Conservation (phyloP, 2,113 vertebrate species). For the Amazona vittata region DNA sequence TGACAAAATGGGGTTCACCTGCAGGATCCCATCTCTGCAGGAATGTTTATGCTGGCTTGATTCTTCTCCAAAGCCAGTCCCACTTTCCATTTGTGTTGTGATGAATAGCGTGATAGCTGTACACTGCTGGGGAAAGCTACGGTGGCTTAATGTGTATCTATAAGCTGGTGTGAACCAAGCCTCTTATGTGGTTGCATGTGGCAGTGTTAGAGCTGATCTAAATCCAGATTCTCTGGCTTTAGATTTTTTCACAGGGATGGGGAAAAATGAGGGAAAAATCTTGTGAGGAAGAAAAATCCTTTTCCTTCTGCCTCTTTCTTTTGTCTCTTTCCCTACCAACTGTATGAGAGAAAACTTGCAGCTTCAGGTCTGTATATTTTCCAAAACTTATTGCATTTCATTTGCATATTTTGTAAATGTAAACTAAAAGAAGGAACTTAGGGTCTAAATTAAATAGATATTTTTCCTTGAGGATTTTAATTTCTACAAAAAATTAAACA, state of each 20-base stretch:
- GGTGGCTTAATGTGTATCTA: not conserved
- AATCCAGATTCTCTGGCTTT: not conserved
- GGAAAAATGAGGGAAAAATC: not conserved
- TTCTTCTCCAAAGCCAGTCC: not conserved
- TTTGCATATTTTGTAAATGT: not conserved
- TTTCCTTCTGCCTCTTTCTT: not conserved
- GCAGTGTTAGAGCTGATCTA: not conserved
- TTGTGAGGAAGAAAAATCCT: not conserved
- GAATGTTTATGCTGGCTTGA: not conserved
- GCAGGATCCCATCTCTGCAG: not conserved
- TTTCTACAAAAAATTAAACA: not conserved
- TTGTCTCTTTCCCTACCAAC: not conserved
- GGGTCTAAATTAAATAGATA: not conserved
- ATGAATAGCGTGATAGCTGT: fast-evolving
- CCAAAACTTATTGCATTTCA: not conserved
- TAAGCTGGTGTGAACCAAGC: not conserved
- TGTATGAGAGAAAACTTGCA: not conserved
- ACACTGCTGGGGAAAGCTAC: not conserved
- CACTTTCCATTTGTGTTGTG: not conserved
- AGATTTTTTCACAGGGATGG: not conserved
- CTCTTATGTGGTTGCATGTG: not conserved
- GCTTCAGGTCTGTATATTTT: not conserved
- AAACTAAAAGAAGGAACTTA: not conserved
- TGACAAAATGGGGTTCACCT: not conserved
- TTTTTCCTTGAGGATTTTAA: not conserved